Base-by-base conservation (phyloP, 1,140 invertebrate genomes). In the Centruroides vittatus region DNA sequence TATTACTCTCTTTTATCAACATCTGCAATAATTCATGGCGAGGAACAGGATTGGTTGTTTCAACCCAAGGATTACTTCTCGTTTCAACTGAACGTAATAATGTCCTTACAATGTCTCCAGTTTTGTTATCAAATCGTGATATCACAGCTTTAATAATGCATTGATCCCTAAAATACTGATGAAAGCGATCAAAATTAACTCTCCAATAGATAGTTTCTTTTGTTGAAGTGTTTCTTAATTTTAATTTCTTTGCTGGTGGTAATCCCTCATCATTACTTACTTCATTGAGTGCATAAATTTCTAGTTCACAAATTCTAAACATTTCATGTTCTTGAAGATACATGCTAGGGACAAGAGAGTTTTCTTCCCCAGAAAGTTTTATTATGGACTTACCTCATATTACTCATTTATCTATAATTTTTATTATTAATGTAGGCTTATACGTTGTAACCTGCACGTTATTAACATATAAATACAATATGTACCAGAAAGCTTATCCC, bases 171-270 rank as follows among this genome's bases (percentile, higher is more conserved):
- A 84, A 51, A 70, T 91, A 86, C 69, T 89, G 84, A 70, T 87
- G 86, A 68, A 92, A 88, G 64, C 87, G 79, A 68, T 88, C 84
- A 70, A 83, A 83, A 75, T 93, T 91, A 0, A 89, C 78, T 67
- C 78, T 79, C 86, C 87, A 93, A 68, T 83, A 84, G 61, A 83
- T 74, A 36, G 67, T 65, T 53, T 65, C 60, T 59, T 69, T 67
- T 36, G 67, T 55, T 34, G 36, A 56, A 35, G 64, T 65, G 8
- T 41, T 41, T 6, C 41, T 41, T n/a, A 61, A 57, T 58, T 61
- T 63, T n/a, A 52, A 53, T 63, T 51, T 67, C 49, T 67, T 68
- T 48, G 34, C 35, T 49, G 55, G 47, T 52, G 48, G 23, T 23
- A 23, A 23, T 23, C 23, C 51, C 52, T 66, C 61, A 35, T 61